These are phyloP conservation scores for Channallabes apus DNA, from an alignment of 2,797 vertebrate species.

Conservation along the genomic window DNA sequence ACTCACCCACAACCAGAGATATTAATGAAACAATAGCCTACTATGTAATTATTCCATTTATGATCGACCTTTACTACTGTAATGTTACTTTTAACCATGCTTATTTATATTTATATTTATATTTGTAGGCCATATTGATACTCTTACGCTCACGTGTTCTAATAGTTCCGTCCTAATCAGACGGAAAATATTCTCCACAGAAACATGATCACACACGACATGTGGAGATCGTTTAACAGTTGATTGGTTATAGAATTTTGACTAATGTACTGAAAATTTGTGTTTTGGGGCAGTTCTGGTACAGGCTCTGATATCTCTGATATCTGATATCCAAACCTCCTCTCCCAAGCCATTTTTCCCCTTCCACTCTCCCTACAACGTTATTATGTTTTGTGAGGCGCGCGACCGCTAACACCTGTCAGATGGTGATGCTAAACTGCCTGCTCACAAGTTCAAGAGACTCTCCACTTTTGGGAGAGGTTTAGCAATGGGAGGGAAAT, in stretches of 20 bases:
- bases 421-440: slow-evolving; percentile 48
- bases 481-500: slow-evolving; percentile 14
- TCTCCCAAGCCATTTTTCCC: slow-evolving; percentile 16
- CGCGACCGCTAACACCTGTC: slow-evolving; percentile 51
- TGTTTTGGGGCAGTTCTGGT: neutral
- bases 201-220: neutral
- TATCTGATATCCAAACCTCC: slow-evolving; percentile 16
- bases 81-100: neutral
- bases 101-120: neutral
- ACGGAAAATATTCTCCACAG: neutral
- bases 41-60: neutral
- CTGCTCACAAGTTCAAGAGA: slow-evolving; percentile 50
- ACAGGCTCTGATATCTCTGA: neutral
- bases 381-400: slow-evolving; percentile 41
- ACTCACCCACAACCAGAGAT: neutral
- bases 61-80: neutral
- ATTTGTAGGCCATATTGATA: neutral
- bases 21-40: neutral
- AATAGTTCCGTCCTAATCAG: neutral
- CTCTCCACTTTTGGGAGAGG: slow-evolving; percentile 46
- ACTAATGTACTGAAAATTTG: neutral
- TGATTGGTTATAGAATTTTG: neutral
- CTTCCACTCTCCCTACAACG: slow-evolving; percentile 18
- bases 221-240: neutral
- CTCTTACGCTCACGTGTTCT: neutral